phyloP scores from a whole-genome alignment of 2,113 vertebrate species.

The Micronycteris hirsuta region DNA sequence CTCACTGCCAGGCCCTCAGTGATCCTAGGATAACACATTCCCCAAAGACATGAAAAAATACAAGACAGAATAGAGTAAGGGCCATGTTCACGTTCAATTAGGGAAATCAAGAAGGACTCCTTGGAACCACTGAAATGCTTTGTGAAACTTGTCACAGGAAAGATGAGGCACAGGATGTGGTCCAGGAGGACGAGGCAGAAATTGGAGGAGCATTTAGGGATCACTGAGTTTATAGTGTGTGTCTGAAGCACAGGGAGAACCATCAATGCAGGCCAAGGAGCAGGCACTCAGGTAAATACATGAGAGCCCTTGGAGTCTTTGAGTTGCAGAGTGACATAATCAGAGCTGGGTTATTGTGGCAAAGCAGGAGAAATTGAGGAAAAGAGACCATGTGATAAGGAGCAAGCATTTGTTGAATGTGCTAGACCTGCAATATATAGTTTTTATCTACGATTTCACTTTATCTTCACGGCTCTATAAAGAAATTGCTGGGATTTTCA shows the following conservation, averaged over 20 bases:
- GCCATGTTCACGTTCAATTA: neutral
- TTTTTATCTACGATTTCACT: neutral
- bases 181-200: neutral
- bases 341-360: no score
- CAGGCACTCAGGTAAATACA: neutral
- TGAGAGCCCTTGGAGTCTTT: neutral
- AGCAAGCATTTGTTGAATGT: neutral
- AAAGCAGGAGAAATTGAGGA: neutral
- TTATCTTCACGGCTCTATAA: neutral
- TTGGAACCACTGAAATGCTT: neutral
- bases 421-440: neutral
- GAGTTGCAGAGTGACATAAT: neutral
- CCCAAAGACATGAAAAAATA: neutral
- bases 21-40: neutral
- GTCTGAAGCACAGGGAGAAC: neutral
- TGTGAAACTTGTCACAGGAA: neutral
- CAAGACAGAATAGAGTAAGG: neutral
- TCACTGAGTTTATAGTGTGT: neutral
- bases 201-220: neutral
- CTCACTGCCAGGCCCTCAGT: neutral
- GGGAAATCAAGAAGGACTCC: neutral
- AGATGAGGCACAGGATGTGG: neutral
- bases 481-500: neutral
- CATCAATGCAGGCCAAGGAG: neutral
- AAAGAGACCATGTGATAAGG: neutral